phyloP scores from a whole-genome alignment of 1,140 invertebrate genomes.

The Scaptomyza graminum region DNA sequence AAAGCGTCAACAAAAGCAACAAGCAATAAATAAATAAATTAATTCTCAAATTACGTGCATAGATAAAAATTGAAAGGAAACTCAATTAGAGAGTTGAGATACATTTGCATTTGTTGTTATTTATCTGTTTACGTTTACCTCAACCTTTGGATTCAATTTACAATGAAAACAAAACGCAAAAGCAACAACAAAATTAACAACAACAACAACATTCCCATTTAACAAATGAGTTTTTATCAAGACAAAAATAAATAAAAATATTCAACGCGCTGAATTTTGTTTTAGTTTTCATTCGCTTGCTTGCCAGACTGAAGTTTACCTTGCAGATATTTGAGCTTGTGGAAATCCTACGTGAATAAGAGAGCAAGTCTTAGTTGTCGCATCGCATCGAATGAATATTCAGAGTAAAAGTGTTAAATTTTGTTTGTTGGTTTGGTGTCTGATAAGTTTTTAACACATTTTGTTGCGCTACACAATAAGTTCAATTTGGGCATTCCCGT shows the following conservation, averaged over 20 bases:
- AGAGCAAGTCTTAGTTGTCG: conserved; percentile 21
- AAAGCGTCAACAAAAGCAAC: conserved; percentile 18
- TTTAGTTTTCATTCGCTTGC: conserved; percentile 18
- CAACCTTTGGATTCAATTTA: conserved; percentile 20
- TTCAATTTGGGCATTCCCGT: conserved; percentile 2
- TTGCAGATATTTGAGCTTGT: conserved; percentile 63
- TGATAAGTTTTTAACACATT: conserved; percentile 60
- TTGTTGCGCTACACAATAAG: conserved; percentile 16
- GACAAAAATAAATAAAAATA: conserved; percentile 48
- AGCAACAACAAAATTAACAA: conserved; percentile 17
- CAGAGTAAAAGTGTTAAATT: conserved; percentile 67
- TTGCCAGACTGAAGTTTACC: conserved; percentile 18
- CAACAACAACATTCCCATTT: conserved; percentile 45
- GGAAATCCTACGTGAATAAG: conserved; percentile 57
- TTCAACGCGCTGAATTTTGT: conserved; percentile 32
- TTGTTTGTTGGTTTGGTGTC: conserved; percentile 54
- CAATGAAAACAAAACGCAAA: conserved; percentile 50
- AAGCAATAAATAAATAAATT: conserved; percentile 54
- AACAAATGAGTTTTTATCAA: conserved; percentile 68
- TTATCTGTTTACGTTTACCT: conserved; percentile 23
- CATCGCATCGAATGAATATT: conserved; percentile 58
- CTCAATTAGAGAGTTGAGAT: conserved; percentile 12
- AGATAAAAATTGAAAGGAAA: conserved; percentile 19
- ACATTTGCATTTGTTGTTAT: conserved; percentile 34
- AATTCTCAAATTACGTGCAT: background rate